These are phyloP conservation scores for Acropternis orthonyx DNA, from an alignment of 2,797 vertebrate genomes.

Conservation along the genomic window DNA sequence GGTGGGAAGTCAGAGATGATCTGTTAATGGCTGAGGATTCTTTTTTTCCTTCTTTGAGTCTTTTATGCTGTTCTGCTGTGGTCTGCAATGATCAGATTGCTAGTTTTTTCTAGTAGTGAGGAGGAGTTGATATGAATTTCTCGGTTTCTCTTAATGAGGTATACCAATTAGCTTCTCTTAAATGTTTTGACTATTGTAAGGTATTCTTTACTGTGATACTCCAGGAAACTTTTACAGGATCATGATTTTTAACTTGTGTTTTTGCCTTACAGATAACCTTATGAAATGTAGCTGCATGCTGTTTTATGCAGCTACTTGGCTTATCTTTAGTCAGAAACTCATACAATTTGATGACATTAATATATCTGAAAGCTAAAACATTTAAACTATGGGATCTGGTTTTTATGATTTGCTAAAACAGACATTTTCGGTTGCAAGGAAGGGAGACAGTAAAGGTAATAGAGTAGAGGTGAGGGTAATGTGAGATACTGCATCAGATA, in stretches of 20 bases:
- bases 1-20: background rate
- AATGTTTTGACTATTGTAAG: background rate
- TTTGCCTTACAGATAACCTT: background rate
- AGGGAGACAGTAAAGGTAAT: background rate
- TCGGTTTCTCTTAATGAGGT: background rate
- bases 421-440: background rate
- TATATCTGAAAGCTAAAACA: background rate
- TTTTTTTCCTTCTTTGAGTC: background rate
- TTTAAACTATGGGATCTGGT: background rate
- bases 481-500: background rate
- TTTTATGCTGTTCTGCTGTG: background rate
- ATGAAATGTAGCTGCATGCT: background rate
- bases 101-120: background rate
- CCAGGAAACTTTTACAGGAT: background rate
- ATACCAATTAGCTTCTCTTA: background rate
- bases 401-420: background rate
- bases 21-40: fast-evolving
- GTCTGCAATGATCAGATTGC: background rate
- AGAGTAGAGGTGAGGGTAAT: background rate
- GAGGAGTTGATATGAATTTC: background rate
- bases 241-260: background rate
- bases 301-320: background rate
- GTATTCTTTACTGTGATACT: background rate
- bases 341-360: background rate
- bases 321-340: background rate